These are phyloP conservation scores for Enteromius unitaeniatus DNA, from an alignment of 2,797 vertebrate genomes.

Conservation along the genomic window DNA sequence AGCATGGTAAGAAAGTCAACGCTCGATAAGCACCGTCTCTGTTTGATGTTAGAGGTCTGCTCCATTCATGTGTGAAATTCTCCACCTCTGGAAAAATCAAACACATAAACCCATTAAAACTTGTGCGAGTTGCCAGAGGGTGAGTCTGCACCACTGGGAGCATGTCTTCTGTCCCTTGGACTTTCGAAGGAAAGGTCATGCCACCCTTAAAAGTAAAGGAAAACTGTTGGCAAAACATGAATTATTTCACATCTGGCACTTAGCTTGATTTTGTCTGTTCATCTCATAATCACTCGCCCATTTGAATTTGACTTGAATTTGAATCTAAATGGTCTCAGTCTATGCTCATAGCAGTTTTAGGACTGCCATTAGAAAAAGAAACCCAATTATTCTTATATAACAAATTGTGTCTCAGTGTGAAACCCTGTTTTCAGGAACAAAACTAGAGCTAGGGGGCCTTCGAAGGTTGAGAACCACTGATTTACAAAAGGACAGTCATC, in stretches of 20 bases:
- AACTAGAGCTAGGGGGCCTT: not conserved
- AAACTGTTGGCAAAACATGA: constrained; percentile 31
- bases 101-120: constrained; percentile 50
- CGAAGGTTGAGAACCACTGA: not conserved
- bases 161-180: constrained; percentile 17
- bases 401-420: not conserved
- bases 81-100: constrained; percentile 57
- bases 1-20: constrained; percentile 52
- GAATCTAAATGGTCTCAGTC: constrained; percentile 1
- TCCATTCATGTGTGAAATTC: constrained; percentile 58
- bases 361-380: not conserved
- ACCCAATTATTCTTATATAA: not conserved
- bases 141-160: constrained; percentile 8
- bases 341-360: not conserved
- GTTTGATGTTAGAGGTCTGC: constrained; percentile 66
- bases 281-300: constrained; percentile 19
- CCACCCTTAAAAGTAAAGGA: constrained; percentile 23
- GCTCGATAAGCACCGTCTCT: constrained; percentile 49
- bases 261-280: constrained; percentile 31
- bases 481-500: not conserved
- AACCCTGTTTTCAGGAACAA: not conserved
- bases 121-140: constrained; percentile 37
- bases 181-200: constrained; percentile 11
- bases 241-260: constrained; percentile 42
- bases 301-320: constrained; percentile 31